Evolutionary conservation across 2,797 vertebrate genomes (phyloP).

Genomic region (Scyliorhinus canicula): DNA sequence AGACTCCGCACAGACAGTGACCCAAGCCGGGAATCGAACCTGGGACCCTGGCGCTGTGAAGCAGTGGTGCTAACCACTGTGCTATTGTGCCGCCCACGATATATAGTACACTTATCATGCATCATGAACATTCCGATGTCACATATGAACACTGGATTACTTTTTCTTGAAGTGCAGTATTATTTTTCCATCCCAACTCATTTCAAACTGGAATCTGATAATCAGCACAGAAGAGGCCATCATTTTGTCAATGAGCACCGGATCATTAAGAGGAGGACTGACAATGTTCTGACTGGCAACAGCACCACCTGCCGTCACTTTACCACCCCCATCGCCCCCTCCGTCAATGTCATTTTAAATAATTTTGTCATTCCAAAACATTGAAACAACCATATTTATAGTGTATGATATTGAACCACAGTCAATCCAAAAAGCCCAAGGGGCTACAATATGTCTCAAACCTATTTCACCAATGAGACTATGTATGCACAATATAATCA

Average conservation of each 20-base stretch:
- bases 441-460: not conserved
- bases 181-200: too few relatives aligned
- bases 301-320: not conserved
- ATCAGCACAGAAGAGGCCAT: not conserved
- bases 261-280: not conserved
- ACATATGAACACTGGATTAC: not conserved
- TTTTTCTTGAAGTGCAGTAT: not conserved
- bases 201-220: not conserved
- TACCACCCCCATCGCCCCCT: not conserved
- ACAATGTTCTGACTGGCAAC: not conserved
- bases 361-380: not conserved
- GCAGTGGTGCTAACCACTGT: too few relatives aligned
- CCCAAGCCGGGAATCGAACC: too few relatives aligned
- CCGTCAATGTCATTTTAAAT: not conserved
- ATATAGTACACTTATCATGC: not conserved
- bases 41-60: too few relatives aligned
- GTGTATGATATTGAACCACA: not conserved
- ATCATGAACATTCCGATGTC: not conserved
- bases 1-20: too few relatives aligned
- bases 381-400: not conserved
- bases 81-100: too few relatives aligned
- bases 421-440: not conserved
- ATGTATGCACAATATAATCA: not conserved
- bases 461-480: too few relatives aligned
- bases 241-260: not conserved